Conservation (phyloP, 2,888 invertebrate genomes). For the Luperina testacea region DNA sequence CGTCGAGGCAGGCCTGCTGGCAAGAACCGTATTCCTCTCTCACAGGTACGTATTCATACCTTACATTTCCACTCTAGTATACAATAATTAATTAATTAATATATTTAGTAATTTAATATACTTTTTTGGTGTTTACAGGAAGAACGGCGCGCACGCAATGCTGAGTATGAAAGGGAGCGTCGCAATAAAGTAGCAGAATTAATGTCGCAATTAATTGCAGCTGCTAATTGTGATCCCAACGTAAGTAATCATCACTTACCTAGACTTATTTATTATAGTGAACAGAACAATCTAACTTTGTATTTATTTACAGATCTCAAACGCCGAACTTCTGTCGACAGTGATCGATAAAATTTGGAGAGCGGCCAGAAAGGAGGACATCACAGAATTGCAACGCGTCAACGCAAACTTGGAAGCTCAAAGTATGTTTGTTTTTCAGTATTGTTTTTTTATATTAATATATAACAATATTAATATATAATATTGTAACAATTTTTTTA, state of each 20-base stretch:
- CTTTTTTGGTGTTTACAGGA: slow-evolving; percentile 61
- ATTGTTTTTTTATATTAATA: too few species aligned
- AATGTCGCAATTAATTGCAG: slow-evolving; percentile 69
- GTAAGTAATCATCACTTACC: slow-evolving; percentile 59
- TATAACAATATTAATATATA: too few species aligned
- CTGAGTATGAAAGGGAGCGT: slow-evolving; percentile 76
- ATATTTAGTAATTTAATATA: neutral
- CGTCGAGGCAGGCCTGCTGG: slow-evolving; percentile 75
- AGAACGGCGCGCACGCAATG: slow-evolving; percentile 76
- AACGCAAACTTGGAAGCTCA: slow-evolving; percentile 70
- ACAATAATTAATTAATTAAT: neutral
- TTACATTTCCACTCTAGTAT: neutral
- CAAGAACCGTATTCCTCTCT: slow-evolving; percentile 72
- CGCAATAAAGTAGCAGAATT: slow-evolving; percentile 73
- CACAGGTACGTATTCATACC: slow-evolving; percentile 66
- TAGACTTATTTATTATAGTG: too few species aligned
- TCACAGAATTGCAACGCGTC: slow-evolving; percentile 63
- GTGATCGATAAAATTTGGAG: slow-evolving; percentile 69
- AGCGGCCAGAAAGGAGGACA: slow-evolving; percentile 50
- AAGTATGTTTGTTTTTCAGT: slow-evolving; percentile 57
- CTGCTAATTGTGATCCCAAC: slow-evolving; percentile 65
- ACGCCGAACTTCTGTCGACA: slow-evolving; percentile 68
- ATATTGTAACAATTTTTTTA: too few species aligned
- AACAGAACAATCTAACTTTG: neutral
- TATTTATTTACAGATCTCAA: slow-evolving; percentile 59